Base-by-base conservation (phyloP, 2,113 vertebrate species). In the Poecilia latipinna region DNA sequence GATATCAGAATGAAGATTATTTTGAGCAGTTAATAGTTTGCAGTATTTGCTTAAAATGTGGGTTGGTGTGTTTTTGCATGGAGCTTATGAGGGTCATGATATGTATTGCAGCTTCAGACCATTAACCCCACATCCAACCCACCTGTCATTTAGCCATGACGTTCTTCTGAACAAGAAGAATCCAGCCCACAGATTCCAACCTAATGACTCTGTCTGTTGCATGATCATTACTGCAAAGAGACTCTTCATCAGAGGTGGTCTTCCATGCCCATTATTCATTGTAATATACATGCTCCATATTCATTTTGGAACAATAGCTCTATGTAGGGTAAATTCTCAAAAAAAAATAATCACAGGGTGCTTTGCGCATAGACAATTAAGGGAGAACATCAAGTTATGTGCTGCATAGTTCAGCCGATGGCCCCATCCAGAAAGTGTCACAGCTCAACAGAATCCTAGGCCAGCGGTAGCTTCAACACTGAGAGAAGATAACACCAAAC, bases 161-260 rank as follows among this genome's bases (percentile, higher is more conserved):
- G 74, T 77, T 72, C 82, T 73, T 90, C 86, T 78, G 63, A 88
- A 85, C 78, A 79, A 60, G 80, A 76, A 89, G 88, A 90, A 89
- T 81, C 60, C 64, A 77, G 75, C 76, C 74, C 83, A 88, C 85
- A 85, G 80, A 69, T 80, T 68, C 80, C 84, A 86, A 78, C 67
- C 82, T 65, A 51, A 12, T 12, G 39, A 15, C 2, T 42, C 39
- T 42, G 39, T 42, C 39, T 42, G 39, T 42, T 42, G 39, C 13
- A 42, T 37, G 10, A 37, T 42, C 13, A 15, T 42, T 67, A 48
- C 65, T 61, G 65, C 74, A 74, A 68, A 69, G 62, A 66, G 26
- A 77, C 67, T 72, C 62, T 17, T 72, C 67, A 81, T 78, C 66
- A 73, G 28, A 42, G 39, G 39, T 42, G 39, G 39, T 42, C 13